Conservation (phyloP, 2,113 vertebrate species). For the Misgurnus anguillicaudatus region DNA sequence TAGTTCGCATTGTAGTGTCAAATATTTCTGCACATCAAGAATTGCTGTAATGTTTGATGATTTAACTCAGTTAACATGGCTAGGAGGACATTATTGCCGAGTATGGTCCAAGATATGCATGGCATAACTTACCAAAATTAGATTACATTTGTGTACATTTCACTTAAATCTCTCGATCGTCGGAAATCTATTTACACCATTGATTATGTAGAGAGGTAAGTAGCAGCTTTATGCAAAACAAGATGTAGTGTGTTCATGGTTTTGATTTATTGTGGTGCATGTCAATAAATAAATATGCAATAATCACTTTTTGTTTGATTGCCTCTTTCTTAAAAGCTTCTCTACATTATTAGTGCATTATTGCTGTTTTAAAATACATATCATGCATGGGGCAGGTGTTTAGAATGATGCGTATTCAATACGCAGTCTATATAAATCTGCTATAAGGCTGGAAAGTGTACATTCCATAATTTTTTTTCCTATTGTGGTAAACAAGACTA, state of each 20-base stretch:
- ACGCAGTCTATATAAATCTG: background rate
- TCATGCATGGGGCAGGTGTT: too few species aligned
- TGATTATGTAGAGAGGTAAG: background rate
- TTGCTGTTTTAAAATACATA: background rate
- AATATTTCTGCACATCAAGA: background rate
- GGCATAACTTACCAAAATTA: background rate
- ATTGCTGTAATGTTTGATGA: too few species aligned
- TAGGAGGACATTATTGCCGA: background rate
- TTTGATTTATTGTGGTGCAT: slow-evolving; percentile 1
- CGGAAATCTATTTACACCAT: background rate
- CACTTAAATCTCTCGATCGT: background rate
- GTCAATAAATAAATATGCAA: slow-evolving; percentile 44
- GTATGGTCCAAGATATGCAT: background rate
- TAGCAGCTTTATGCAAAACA: background rate
- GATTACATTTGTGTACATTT: background rate
- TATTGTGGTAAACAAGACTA: too few species aligned
- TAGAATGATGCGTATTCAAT: too few species aligned
- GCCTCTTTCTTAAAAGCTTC: slow-evolving; percentile 28
- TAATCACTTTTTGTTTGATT: slow-evolving; percentile 26
- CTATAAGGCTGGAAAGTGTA: background rate
- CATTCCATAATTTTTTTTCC: too few species aligned
- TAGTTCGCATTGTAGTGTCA: too few species aligned
- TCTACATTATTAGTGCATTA: background rate
- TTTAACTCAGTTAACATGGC: background rate
- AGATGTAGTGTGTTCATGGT: background rate